Conservation (phyloP, 2,113 vertebrate genomes). For the Sisor rabdophorus region DNA sequence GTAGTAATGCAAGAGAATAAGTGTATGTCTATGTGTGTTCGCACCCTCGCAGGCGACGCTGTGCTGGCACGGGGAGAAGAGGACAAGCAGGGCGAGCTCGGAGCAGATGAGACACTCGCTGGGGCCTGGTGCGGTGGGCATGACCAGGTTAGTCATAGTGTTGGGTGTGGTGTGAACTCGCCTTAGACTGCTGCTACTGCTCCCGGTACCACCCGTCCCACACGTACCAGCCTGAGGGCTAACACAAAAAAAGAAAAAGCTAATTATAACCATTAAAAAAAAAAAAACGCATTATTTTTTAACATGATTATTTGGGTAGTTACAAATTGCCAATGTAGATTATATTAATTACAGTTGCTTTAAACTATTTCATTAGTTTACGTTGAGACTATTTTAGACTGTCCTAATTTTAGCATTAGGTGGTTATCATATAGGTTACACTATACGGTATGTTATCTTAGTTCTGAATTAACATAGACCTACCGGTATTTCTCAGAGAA, state of each 20-base stretch:
- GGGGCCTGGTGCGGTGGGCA: slow-evolving; percentile 70
- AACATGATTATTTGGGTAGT: background rate
- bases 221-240: slow-evolving; percentile 77
- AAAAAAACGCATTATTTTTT: too few relatives aligned
- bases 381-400: too few relatives aligned
- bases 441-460: background rate
- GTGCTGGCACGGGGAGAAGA: slow-evolving; percentile 93
- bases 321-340: background rate
- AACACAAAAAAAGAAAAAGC: slow-evolving; percentile 31
- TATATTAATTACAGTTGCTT: background rate
- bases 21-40: background rate
- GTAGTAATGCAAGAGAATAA: background rate
- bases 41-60: slow-evolving; percentile 94
- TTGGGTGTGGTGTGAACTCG: slow-evolving; percentile 84
- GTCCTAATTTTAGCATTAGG: too few relatives aligned
- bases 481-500: slow-evolving; percentile 94
- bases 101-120: slow-evolving; percentile 98
- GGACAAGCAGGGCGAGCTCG: slow-evolving; percentile 85
- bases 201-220: slow-evolving; percentile 62
- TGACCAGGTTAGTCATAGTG: slow-evolving; percentile 90
- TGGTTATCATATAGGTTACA: too few relatives aligned
- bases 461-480: background rate
- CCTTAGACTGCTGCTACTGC: slow-evolving; percentile 71
- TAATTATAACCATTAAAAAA: background rate
- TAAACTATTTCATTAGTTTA: too few relatives aligned